Percentiles rank a stretch among this genome's conserved stretches.
phyloP scores from a whole-genome alignment of 2,113 vertebrate genomes.

The Ginglymostoma cirratum region DNA sequence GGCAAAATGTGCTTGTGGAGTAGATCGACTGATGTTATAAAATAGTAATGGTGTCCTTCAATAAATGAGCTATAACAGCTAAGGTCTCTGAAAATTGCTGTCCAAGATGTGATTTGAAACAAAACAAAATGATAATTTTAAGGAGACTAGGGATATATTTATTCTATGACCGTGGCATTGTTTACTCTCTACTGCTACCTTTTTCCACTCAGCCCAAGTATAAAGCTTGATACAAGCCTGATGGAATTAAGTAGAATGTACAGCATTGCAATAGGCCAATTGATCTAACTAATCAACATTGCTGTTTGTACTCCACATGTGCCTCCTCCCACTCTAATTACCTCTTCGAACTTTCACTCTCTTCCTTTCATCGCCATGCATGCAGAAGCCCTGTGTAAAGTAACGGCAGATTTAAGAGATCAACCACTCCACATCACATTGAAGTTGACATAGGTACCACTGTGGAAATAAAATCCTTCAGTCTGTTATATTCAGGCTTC shows the following conservation, averaged over 20 bases:
- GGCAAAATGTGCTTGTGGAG: not conserved
- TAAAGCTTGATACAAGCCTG: not conserved
- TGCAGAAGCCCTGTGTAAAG: not conserved
- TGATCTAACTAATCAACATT: not conserved
- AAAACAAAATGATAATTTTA: not conserved
- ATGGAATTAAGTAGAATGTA: not conserved
- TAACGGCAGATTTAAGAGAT: not conserved
- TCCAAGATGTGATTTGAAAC: not conserved
- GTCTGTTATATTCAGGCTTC: not conserved
- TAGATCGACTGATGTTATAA: not conserved
- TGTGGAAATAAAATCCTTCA: not conserved
- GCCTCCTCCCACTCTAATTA: not conserved
- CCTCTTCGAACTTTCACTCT: not conserved
- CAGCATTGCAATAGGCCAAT: not conserved
- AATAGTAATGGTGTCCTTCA: not conserved
- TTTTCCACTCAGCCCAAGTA: not conserved
- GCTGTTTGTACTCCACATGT: not conserved
- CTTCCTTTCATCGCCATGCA: not conserved
- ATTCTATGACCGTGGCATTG: not conserved
- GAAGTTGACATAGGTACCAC: not conserved
- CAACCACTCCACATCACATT: not conserved
- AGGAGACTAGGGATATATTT: not conserved
- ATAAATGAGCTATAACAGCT: not conserved
- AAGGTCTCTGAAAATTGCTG: not conserved
- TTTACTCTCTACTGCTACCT: not conserved